Base-by-base conservation (phyloP, 2,888 invertebrate species). In the Spodoptera exigua region DNA sequence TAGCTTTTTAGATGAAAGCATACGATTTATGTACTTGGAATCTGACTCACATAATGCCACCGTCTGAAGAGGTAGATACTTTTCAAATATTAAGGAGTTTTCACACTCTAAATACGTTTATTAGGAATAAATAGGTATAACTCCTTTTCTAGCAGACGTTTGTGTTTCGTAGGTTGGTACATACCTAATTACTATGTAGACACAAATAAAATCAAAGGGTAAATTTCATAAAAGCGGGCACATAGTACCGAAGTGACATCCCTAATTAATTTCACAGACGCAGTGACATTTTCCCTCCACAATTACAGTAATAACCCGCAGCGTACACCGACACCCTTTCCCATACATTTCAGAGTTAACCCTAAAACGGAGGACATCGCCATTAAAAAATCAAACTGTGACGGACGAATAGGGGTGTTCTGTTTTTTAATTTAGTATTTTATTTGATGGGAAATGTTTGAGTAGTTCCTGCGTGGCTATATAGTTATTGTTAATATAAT, bases 381-480 rank as follows among this genome's bases (percentile, higher is more conserved):
- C 78, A 81, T 85, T 84, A 84, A 85, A 84, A 85, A 84, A 81
- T 81, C 80, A 84, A 83, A 81, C 82, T 76, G 70, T 79, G 79
- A 81, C 78, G 73, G 63, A 68, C 41, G 70, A 79, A 92, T 91
- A 90, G 89, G 92, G 92, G 92, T 87, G 82, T 82, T 71, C 87
- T 89, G 84, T 90, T 83, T 89, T 90, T 90, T 89, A 89, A 91
- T 91, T 88, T 81, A 79, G 74, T 76, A 75, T 78, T 74, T 76
- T 77, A 86, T 76, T 84, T 87, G 85, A 90, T 92, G 92, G 88
- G 92, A 90, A 91, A 89, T 87, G 84, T 89, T 90, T n/a, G 73
- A 78, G 85, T 70, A 58, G 55, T 84, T 82, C 45, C 45, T 76
- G 79, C 72, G 78, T 66, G 70, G 68, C 59, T 73, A 74, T 58